These are phyloP conservation scores for Arbacia lixula DNA, from an alignment of 53 echinoderm and acorn worm species.

Conservation along the genomic window DNA sequence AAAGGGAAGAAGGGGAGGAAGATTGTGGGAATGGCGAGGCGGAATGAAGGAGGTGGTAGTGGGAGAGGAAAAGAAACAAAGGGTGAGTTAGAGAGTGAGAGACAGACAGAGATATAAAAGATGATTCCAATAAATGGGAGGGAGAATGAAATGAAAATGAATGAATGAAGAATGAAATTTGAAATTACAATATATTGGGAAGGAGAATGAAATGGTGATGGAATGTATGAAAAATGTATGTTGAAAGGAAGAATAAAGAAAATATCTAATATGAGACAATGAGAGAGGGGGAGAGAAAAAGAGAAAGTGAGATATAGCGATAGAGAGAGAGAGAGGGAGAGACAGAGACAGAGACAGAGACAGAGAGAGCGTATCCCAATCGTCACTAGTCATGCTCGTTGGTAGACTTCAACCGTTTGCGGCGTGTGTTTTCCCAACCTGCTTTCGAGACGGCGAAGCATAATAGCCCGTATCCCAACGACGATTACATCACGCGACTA, in stretches of 20 bases:
- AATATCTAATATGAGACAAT: too few relatives aligned
- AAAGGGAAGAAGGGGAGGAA: neutral
- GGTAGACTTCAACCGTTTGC: too few relatives aligned
- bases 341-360: neutral
- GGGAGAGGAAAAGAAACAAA: neutral
- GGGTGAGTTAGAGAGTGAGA: neutral
- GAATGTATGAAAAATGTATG: too few relatives aligned
- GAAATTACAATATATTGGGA: too few relatives aligned
- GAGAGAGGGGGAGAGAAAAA: neutral
- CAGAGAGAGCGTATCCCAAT: too few relatives aligned
- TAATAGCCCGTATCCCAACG: constrained; percentile 26
- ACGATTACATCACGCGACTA: constrained; percentile 39
- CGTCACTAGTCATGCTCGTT: too few relatives aligned
- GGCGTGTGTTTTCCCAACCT: neutral
- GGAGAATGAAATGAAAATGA: too few relatives aligned
- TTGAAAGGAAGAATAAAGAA: too few relatives aligned
- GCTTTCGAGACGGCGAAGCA: constrained; percentile 5
- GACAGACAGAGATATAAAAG: too few relatives aligned
- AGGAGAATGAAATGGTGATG: too few relatives aligned
- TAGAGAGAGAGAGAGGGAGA: neutral
- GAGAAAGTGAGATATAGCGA: neutral
- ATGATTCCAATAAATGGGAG: too few relatives aligned
- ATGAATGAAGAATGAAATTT: too few relatives aligned
- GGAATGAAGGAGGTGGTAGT: neutral
- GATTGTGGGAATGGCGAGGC: neutral